Evolutionary conservation across 2,113 vertebrate genomes (phyloP), one percentile per base, ranked within the genome.

Genomic region (Riparia riparia): DNA sequence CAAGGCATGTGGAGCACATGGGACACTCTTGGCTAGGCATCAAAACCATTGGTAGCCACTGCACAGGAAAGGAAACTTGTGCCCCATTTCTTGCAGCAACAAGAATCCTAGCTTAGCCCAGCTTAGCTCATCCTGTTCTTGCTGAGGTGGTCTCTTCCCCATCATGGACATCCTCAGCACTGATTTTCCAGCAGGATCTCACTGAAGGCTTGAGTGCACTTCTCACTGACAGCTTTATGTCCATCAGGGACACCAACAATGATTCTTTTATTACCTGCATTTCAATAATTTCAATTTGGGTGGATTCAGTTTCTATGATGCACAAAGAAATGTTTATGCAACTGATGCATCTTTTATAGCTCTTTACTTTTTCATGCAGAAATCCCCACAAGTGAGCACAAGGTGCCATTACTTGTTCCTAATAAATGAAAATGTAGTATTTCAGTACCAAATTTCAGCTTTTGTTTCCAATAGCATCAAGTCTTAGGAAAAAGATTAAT

Each of bases 21-120:
- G n/a, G 32, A 77, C 58, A 50, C 0, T 0, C 19, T 1, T 39
- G 19, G 5, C 45, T 20, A 22, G 22, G 24, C 21, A 82, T 4
- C 72, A 69, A 72, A 78, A 45, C 45, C 4, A 2, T 2, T 25
- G 32, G 28, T 6, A 91, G 63, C 34, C 39, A n/a, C 56, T 77
- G n/a, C 14, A 44, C 32, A 63, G 41, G 19, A 15, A 86, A 20
- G 28, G 12, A 92, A 78, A 50, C 9, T 58, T 51, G 68, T 68
- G n/a, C 22, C 7, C 19, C 6, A 18, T 6, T 31, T 51, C 31
- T 10, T 64, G 51, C 37, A 78, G 47, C 76, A 58, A 12, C 9
- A 56, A 42, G 29, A 56, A 66, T 14, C 50, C 34, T 44, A 14
- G 44, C 39, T 70, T 24, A 77, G 77, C 21, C 21, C 39, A 50